phyloP scores from a whole-genome alignment of 2,888 invertebrate genomes.

The Oligia latruncula region DNA sequence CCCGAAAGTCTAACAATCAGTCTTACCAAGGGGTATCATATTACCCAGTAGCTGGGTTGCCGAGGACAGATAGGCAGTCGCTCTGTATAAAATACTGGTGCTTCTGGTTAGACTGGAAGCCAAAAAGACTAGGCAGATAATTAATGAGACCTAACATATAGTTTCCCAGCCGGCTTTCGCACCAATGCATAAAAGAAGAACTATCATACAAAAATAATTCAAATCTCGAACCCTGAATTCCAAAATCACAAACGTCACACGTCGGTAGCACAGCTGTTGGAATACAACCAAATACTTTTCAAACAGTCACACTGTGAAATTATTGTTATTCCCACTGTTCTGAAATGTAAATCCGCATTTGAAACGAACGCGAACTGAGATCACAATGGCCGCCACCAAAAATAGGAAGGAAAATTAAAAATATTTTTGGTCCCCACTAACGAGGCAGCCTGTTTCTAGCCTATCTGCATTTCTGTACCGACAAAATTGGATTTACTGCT shows the following conservation, averaged over 20 bases:
- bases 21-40: background rate
- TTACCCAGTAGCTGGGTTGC: background rate
- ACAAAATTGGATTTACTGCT: slow-evolving; percentile 73
- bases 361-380: slow-evolving; percentile 64
- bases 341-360: slow-evolving; percentile 66
- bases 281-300: slow-evolving; percentile 31
- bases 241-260: slow-evolving; percentile 20
- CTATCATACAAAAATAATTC: background rate
- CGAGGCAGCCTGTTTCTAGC: slow-evolving; percentile 66
- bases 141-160: background rate
- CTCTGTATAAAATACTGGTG: too few species aligned
- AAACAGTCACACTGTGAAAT: slow-evolving; percentile 43
- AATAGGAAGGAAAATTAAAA: slow-evolving; percentile 85
- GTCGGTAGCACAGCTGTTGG: slow-evolving; percentile 12
- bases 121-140: background rate
- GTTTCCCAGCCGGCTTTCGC: background rate
- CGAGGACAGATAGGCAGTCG: background rate
- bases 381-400: slow-evolving; percentile 76
- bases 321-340: slow-evolving; percentile 53
- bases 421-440: slow-evolving; percentile 71
- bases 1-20: background rate
- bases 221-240: slow-evolving; percentile 1
- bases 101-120: too few species aligned
- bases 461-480: slow-evolving; percentile 73
- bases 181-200: background rate